phyloP scores from a whole-genome alignment of 2,888 invertebrate species.

The Philhelius pedissequus region DNA sequence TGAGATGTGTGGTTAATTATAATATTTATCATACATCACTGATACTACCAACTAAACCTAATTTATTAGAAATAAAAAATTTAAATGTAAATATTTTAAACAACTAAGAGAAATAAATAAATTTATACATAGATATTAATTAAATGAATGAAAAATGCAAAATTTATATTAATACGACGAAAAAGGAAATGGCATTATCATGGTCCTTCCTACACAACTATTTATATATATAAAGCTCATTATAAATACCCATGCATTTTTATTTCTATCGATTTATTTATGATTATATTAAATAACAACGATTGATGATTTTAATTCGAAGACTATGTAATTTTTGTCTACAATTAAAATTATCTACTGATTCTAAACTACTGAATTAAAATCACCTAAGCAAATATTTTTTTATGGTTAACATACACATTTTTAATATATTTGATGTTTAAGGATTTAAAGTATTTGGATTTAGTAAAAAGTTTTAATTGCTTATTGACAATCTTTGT shows the following conservation, averaged over 20 bases:
- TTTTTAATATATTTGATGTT: conserved; percentile 42
- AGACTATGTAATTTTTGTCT: not conserved
- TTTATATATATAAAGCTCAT: not conserved
- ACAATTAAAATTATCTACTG: conserved; percentile 25
- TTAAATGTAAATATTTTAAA: too few species aligned
- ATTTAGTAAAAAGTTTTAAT: conserved; percentile 36
- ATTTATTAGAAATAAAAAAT: too few species aligned
- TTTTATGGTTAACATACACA: conserved; percentile 16
- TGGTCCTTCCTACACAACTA: not conserved
- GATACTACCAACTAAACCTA: too few species aligned
- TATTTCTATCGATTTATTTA: not conserved
- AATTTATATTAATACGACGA: not conserved
- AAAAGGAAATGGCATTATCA: not conserved
- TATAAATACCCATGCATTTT: not conserved
- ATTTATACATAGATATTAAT: too few species aligned
- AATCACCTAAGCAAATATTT: not conserved
- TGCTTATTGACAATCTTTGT: conserved; percentile 45
- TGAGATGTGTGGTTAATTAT: too few species aligned
- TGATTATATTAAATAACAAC: not conserved
- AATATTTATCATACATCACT: too few species aligned
- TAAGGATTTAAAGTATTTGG: conserved; percentile 37
- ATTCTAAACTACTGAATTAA: not conserved
- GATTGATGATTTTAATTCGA: not conserved
- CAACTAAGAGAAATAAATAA: too few species aligned
- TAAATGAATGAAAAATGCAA: too few species aligned